Base-by-base conservation (phyloP, 2,888 invertebrate genomes). In the Torymus aiolomorphi region DNA sequence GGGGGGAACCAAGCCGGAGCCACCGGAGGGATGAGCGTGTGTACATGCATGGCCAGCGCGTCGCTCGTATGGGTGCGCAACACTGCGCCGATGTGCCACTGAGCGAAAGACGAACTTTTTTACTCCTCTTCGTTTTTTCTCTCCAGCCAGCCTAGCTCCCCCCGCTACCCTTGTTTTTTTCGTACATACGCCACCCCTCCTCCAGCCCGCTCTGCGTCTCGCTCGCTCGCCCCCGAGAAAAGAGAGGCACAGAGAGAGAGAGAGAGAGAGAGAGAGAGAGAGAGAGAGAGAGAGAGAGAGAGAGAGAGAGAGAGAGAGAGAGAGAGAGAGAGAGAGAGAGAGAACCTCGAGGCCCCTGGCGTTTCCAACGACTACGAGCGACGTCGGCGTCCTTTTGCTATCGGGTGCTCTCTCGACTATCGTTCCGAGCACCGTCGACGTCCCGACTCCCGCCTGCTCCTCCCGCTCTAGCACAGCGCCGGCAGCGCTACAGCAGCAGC, bases 301-400 rank as follows among this genome's bases (percentile, higher is more conserved):
- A n/a, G n/a, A n/a, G n/a, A n/a, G n/a, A n/a, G n/a, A n/a, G n/a
- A n/a, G n/a, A n/a, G n/a, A n/a, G n/a, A n/a, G n/a, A n/a, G n/a
- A n/a, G n/a, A n/a, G n/a, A n/a, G n/a, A n/a, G n/a, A n/a, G n/a
- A n/a, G 61, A 20, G 61, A 75, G 65, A 61, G 54, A 31, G 12
- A n/a, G n/a, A n/a, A n/a, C n/a, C n/a, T n/a, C n/a, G n/a, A n/a
- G n/a, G n/a, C n/a, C n/a, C n/a, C n/a, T 76, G 65, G 80, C 70
- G 82, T 83, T 83, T 82, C 86, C 87, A 83, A 82, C 83, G 82
- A 80, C 82, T 86, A 87, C 87, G 52, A 76, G 86, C 84, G 84
- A 84, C 87, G 86, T 86, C 86, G 86, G 85, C 85, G 87, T 88
- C 84, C 86, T 87, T 88, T 88, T 86, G 85, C 88, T 87, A 88